Evolutionary conservation across 2,113 vertebrate species (phyloP), one percentile per base, ranked within the genome.

Genomic region (Brienomyrus longianalis): DNA sequence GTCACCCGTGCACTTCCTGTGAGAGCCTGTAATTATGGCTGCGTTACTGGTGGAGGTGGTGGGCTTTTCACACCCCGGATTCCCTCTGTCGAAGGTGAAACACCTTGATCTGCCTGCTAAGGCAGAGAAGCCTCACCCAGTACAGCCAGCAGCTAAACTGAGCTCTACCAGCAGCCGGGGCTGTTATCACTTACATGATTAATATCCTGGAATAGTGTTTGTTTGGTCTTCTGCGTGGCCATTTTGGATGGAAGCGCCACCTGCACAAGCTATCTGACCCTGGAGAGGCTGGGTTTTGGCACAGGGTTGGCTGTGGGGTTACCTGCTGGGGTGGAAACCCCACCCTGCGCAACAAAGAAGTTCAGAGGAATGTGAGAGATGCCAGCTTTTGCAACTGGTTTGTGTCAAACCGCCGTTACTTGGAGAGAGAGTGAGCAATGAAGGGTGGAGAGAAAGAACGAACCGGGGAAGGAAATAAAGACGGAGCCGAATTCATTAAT

Each of bases 311-410:
- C 90, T 91, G 70, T 54, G 35, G 5, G 88, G 90, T 89, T 89
- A 90, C 91, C 91, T 88, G 89, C 91, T 91, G 88, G 88, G 89
- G 85, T 88, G 88, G 21, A 27, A 52, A 47, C 88, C 88, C 89
- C 31, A 5, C 74, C 62, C 62, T 31, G 11, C 85, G 90, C 83
- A 90, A 91, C 88, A 91, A 91, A 92, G 89, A 91, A 92, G 86
- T 89, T 89, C 83, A 88, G 48, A 93, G 91, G 92, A 92, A 93
- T 91, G 88, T 27, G 0, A 88, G 50, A 83, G 74, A 92, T 88
- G 84, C 86, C 50, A 19, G 50, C 52, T 17, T 91, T 90, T 92
- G 90, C 88, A 84, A 86, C 90, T 59, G 56, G 50, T 80, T 86
- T 21, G 35, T 86, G 84, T 90, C 66, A 52, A 83, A 86, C 91